Percentiles rank a stretch among this genome's conserved stretches.
phyloP scores from a whole-genome alignment of 2,113 vertebrate genomes.

The Prolemur simus region DNA sequence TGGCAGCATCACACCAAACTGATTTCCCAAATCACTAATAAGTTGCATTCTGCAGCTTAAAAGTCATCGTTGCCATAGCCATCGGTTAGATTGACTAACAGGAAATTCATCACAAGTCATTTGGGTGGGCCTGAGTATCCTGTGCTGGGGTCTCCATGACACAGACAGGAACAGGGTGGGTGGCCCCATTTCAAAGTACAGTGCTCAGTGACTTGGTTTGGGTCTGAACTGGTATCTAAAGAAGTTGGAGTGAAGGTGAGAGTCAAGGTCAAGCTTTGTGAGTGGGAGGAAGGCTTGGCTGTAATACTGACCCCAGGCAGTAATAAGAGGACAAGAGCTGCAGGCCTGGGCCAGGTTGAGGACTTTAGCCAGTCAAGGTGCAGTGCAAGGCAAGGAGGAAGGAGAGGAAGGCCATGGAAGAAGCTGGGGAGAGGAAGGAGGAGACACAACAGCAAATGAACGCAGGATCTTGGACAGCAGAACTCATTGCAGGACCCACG shows the following conservation, averaged over 20 bases:
- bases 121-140: neutral
- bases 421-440: neutral
- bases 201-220: neutral
- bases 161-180: neutral
- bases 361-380: neutral
- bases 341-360: neutral
- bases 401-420: neutral
- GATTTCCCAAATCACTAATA: slow-evolving; percentile 18
- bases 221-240: neutral
- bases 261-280: neutral
- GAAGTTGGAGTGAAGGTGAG: neutral
- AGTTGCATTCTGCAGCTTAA: neutral
- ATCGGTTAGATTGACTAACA: neutral
- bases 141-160: neutral
- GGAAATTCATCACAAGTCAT: neutral
- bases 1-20: slow-evolving; percentile 3
- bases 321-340: neutral
- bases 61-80: slow-evolving; percentile 25
- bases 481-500: neutral
- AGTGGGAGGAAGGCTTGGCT: neutral
- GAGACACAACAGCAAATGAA: neutral
- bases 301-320: neutral
- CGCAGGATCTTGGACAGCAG: neutral
- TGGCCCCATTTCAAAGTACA: neutral
- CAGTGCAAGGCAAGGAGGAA: neutral